These are phyloP conservation scores for Aethes cnicana DNA, from an alignment of 2,888 invertebrate species.

Conservation along the genomic window DNA sequence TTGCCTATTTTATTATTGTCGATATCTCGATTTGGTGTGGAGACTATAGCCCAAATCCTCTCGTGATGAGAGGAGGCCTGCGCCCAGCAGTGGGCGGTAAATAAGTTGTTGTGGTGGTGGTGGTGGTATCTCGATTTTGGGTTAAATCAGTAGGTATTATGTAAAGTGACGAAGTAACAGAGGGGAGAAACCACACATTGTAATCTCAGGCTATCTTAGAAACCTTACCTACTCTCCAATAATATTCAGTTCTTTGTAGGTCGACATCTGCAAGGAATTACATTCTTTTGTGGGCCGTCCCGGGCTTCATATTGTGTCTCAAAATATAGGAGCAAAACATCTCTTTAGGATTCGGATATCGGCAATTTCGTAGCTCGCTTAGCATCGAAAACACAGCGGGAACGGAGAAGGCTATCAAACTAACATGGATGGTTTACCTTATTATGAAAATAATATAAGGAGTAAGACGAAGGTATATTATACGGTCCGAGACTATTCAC, in stretches of 20 bases:
- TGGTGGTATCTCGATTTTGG: slow-evolving; percentile 20
- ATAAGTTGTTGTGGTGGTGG: too few species aligned
- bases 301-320: slow-evolving; percentile 49
- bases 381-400: slow-evolving; percentile 14
- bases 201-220: slow-evolving; percentile 41
- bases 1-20: too few species aligned
- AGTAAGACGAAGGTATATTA: too few species aligned
- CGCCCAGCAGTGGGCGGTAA: too few species aligned
- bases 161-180: slow-evolving; percentile 28
- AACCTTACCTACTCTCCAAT: slow-evolving; percentile 43
- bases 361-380: slow-evolving; percentile 36
- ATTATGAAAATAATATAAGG: too few species aligned
- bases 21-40: too few species aligned
- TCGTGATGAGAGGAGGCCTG: too few species aligned
- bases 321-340: slow-evolving; percentile 45
- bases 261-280: slow-evolving; percentile 63
- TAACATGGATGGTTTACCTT: neutral
- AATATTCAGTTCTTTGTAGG: slow-evolving; percentile 59
- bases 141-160: slow-evolving; percentile 10
- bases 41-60: too few species aligned
- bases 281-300: slow-evolving; percentile 56
- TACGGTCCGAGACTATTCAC: too few species aligned
- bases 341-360: slow-evolving; percentile 46
- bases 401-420: slow-evolving; percentile 6
- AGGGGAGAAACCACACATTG: slow-evolving; percentile 39